phyloP scores from a whole-genome alignment of 1,140 invertebrate genomes.

The Leptonema lineaticorne region DNA sequence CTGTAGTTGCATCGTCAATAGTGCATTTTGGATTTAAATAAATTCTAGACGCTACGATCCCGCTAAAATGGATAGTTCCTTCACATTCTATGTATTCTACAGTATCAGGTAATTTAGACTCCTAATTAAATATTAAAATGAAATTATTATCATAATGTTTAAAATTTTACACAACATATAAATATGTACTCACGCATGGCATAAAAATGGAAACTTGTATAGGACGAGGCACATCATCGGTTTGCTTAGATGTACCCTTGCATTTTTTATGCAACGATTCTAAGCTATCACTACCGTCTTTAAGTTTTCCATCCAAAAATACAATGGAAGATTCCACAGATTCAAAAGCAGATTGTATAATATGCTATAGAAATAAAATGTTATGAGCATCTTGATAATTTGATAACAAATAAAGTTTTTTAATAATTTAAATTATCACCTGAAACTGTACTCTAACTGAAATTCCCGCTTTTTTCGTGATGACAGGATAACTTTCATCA shows the following conservation, averaged over 20 bases:
- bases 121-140: constrained; percentile 40
- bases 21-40: constrained; percentile 71
- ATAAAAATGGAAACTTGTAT: constrained; percentile 61
- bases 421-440: no score
- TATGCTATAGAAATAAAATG: constrained; percentile 55
- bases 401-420: no score
- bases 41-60: constrained; percentile 68
- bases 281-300: constrained; percentile 56
- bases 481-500: constrained; percentile 65
- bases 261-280: constrained; percentile 58
- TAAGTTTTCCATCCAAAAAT: constrained; percentile 63
- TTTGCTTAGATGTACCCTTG: constrained; percentile 49
- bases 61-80: constrained; percentile 55
- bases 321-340: constrained; percentile 61
- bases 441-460: constrained; percentile 67
- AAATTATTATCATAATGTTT: neutral
- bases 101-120: constrained; percentile 52
- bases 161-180: neutral
- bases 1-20: constrained; percentile 64
- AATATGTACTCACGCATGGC: constrained; percentile 71
- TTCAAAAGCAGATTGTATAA: constrained; percentile 58
- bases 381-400: no score
- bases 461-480: constrained; percentile 57
- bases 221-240: constrained; percentile 50
- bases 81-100: constrained; percentile 56